Evolutionary conservation across 2,797 vertebrate genomes (phyloP).

Genomic region (Artibeus lituratus): DNA sequence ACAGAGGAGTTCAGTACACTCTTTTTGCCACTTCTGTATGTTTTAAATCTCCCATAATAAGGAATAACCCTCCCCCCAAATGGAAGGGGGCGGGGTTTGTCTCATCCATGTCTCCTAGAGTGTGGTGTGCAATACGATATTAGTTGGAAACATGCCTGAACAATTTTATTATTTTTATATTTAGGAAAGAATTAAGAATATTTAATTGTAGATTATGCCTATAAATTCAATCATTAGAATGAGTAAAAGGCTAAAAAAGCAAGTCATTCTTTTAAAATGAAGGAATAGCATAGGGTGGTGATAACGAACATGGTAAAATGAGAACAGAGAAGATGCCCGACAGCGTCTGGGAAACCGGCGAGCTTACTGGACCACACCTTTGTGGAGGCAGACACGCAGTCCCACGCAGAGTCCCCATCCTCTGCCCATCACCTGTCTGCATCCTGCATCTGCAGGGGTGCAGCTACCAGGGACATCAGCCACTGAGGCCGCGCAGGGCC

Average conservation of each 20-base stretch:
- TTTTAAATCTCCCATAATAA: not conserved
- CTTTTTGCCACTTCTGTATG: not conserved
- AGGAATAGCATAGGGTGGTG: not conserved
- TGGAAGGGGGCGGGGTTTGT: not conserved
- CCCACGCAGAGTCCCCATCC: rapidly evolving
- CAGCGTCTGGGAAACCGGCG: not conserved
- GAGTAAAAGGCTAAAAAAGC: not conserved
- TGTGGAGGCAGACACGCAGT: rapidly evolving
- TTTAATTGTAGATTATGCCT: not conserved
- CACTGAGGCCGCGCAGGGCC: too few species aligned
- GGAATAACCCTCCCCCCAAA: not conserved
- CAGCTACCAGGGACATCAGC: not conserved
- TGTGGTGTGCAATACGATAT: not conserved
- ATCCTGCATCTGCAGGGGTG: not conserved
- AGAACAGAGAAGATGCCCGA: not conserved
- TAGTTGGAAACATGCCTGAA: not conserved
- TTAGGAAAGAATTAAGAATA: not conserved
- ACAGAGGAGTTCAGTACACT: not conserved
- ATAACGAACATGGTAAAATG: rapidly evolving
- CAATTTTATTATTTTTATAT: not conserved
- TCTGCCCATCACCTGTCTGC: not conserved
- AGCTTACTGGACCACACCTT: not conserved
- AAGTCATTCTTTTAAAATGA: not conserved
- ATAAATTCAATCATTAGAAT: not conserved
- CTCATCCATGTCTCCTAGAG: not conserved